Evolutionary conservation across 2,797 vertebrate genomes (phyloP).

Genomic region (Sebastiscus tertius): DNA sequence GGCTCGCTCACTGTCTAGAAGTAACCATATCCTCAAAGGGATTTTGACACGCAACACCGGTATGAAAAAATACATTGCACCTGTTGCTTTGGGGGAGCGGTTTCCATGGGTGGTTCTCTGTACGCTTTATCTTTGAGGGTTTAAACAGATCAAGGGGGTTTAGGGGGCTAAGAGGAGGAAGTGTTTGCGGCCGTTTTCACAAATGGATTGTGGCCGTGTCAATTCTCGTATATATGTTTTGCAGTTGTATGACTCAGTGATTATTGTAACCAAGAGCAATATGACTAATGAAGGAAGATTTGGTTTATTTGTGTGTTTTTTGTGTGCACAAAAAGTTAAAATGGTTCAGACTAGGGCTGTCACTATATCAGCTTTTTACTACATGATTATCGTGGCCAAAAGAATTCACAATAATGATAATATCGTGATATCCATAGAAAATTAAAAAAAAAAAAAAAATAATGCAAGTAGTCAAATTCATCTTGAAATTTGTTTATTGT

Average conservation of each 20-base stretch:
- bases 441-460: no score
- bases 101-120: constrained; percentile 68
- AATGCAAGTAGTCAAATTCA: no score
- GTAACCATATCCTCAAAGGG: constrained; percentile 86
- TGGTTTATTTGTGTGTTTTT: background rate
- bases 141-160: constrained; percentile 57
- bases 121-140: constrained; percentile 63
- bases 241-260: background rate
- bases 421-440: no score
- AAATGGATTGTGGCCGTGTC: constrained; percentile 24
- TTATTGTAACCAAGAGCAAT: background rate
- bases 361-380: no score
- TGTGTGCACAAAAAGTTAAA: background rate
- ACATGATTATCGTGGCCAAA: no score
- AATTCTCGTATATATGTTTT: background rate
- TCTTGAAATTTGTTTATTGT: no score
- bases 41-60: constrained; percentile 80
- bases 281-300: background rate
- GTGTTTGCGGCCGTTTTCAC: constrained; percentile 48
- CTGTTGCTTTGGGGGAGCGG: constrained; percentile 75
- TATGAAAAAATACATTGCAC: constrained; percentile 75
- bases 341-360: background rate
- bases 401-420: no score
- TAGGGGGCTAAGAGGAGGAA: constrained; percentile 52
- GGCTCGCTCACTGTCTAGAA: constrained; percentile 81